A percentile compares a stretch with the other conserved stretches of the same genome.
Evolutionary conservation across 2,888 invertebrate species (phyloP).

Genomic region (Spicauda simplicius): DNA sequence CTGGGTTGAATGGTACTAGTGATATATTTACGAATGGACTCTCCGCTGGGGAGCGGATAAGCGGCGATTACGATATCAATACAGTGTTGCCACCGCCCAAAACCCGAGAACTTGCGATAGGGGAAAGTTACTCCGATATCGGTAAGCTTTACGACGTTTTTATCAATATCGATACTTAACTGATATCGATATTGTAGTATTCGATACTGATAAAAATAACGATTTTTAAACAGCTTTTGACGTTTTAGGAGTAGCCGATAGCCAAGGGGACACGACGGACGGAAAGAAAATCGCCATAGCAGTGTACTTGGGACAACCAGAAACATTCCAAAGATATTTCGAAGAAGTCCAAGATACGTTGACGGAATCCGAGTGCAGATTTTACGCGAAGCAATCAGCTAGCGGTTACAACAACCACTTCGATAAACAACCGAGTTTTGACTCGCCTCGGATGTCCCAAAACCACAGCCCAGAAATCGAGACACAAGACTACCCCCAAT

Average conservation of each 20-base stretch:
- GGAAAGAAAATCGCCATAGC: constrained; percentile 95
- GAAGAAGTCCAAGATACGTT: constrained; percentile 88
- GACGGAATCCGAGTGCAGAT: constrained; percentile 86
- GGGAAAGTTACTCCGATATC: constrained; percentile 82
- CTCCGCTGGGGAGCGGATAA: constrained; percentile 66
- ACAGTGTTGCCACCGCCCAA: constrained; percentile 79
- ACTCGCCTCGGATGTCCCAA: constrained; percentile 75
- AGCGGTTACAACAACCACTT: constrained; percentile 76
- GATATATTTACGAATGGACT: constrained; percentile 78
- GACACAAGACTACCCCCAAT: constrained; percentile 70
- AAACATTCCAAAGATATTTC: constrained; percentile 89
- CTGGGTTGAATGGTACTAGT: constrained; percentile 69
- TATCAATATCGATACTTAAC: constrained; percentile 32
- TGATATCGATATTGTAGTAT: neutral
- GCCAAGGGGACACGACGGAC: constrained; percentile 89
- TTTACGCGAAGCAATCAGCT: constrained; percentile 81
- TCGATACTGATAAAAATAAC: neutral
- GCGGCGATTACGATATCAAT: constrained; percentile 80
- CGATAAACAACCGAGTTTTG: constrained; percentile 78
- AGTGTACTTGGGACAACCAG: constrained; percentile 93
- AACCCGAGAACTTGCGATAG: constrained; percentile 79
- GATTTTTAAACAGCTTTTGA: constrained; percentile 19
- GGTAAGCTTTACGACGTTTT: constrained; percentile 55
- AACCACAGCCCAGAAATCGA: constrained; percentile 78
- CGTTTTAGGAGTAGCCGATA: constrained; percentile 81